phyloP scores from a whole-genome alignment of 1,140 invertebrate species.

The Drosophila repleta region DNA sequence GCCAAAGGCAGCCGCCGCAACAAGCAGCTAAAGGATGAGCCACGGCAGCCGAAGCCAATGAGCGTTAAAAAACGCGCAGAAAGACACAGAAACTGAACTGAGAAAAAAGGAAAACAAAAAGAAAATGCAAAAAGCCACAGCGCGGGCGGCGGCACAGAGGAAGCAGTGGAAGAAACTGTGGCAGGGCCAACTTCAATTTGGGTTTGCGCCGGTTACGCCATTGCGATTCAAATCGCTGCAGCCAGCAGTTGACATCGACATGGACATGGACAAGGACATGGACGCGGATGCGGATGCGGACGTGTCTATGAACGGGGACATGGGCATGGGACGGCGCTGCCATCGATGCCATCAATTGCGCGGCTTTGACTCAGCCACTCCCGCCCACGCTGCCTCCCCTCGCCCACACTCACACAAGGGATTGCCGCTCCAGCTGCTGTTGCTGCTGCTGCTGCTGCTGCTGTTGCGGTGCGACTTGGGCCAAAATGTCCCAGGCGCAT shows the following conservation, averaged over 20 bases:
- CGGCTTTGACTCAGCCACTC: slow-evolving; percentile 22
- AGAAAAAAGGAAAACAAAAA: slow-evolving; percentile 21
- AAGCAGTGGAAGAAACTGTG: slow-evolving; percentile 16
- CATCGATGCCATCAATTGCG: slow-evolving; percentile 73
- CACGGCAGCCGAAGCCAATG: slow-evolving; percentile 55
- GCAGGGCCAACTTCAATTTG: slow-evolving; percentile 72
- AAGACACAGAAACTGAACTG: slow-evolving; percentile 15
- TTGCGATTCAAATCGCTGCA: slow-evolving; percentile 79
- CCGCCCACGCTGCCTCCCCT: not conserved
- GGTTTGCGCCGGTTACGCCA: slow-evolving; percentile 56
- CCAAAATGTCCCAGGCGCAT: slow-evolving; percentile 66
- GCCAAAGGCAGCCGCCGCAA: slow-evolving; percentile 61
- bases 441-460: slow-evolving; percentile 12
- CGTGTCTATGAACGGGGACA: not conserved
- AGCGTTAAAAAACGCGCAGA: slow-evolving; percentile 64
- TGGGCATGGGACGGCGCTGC: slow-evolving; percentile 21
- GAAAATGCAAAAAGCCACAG: slow-evolving; percentile 12
- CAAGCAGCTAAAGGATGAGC: slow-evolving; percentile 48
- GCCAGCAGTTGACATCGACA: slow-evolving; percentile 43
- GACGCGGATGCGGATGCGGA: slow-evolving; percentile 10
- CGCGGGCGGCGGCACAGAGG: not conserved
- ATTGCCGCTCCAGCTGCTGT: slow-evolving; percentile 13
- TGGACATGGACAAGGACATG: slow-evolving; percentile 36
- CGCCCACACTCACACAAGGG: not conserved
- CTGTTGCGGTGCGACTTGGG: slow-evolving; percentile 13